Evolutionary conservation across 2,888 invertebrate species (phyloP).

Genomic region (Sinohyriopsis cumingii): DNA sequence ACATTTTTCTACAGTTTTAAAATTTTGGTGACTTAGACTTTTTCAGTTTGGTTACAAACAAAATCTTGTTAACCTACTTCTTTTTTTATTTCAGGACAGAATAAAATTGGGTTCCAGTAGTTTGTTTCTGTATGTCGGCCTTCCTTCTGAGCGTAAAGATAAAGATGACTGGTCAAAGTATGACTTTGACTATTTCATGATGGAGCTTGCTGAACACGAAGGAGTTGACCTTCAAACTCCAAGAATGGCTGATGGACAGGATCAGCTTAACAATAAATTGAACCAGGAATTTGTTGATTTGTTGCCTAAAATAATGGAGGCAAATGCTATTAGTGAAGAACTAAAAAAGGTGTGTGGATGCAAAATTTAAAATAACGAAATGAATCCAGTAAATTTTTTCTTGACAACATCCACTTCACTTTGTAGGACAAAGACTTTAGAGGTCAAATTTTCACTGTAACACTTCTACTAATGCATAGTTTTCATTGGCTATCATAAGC

Average conservation of each 20-base stretch:
- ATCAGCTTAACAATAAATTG: slow-evolving; percentile 28
- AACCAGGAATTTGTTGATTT: slow-evolving; percentile 57
- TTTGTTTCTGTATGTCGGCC: slow-evolving; percentile 52
- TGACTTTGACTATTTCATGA: slow-evolving; percentile 55
- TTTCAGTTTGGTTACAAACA: too few relatives aligned
- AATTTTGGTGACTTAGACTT: too few relatives aligned
- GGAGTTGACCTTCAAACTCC: slow-evolving; percentile 36
- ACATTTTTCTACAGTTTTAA: too few relatives aligned
- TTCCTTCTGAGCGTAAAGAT: slow-evolving; percentile 35
- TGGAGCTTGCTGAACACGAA: slow-evolving; percentile 54
- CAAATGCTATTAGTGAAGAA: slow-evolving; percentile 60
- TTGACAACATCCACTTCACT: not conserved
- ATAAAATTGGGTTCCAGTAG: slow-evolving; percentile 56
- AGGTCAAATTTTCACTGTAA: not conserved
- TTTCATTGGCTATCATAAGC: not conserved
- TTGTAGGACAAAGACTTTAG: not conserved
- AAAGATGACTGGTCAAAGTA: slow-evolving; percentile 30
- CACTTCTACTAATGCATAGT: not conserved
- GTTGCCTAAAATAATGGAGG: slow-evolving; percentile 55
- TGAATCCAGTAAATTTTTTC: not conserved
- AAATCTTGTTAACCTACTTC: too few relatives aligned
- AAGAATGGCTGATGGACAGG: slow-evolving; percentile 13
- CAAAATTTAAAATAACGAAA: not conserved
- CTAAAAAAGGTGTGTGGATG: slow-evolving; percentile 47
- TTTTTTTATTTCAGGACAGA: slow-evolving; percentile 43